A percentile compares a stretch with the other conserved stretches of the same genome.
Evolutionary conservation across 2,888 invertebrate species (phyloP).

Genomic region (Hermaeophaga mercurialis): DNA sequence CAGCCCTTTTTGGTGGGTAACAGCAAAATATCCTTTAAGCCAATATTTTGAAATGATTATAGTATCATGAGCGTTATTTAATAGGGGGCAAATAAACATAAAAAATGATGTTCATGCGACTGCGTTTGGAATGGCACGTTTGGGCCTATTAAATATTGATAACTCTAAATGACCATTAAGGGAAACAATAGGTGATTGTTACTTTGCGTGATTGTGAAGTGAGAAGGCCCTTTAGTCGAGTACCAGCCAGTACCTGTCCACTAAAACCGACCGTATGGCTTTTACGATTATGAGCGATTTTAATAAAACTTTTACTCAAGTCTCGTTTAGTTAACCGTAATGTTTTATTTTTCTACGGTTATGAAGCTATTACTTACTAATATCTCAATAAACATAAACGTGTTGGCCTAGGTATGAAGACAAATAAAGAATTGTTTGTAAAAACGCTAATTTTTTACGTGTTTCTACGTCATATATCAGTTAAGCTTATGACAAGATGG

Average conservation of each 20-base stretch:
- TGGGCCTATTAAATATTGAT: slow-evolving; percentile 42
- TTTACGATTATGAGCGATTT: slow-evolving; percentile 15
- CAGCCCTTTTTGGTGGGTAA: too few relatives aligned
- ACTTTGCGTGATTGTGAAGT: slow-evolving; percentile 47
- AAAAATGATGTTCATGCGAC: slow-evolving; percentile 24
- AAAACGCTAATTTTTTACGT: slow-evolving; percentile 18
- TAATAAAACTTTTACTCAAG: slow-evolving; percentile 2
- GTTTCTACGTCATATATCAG: slow-evolving; percentile 16
- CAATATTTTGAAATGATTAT: slow-evolving; percentile 21
- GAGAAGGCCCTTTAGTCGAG: slow-evolving; percentile 35
- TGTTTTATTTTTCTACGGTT: slow-evolving; percentile 27
- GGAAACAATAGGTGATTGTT: slow-evolving; percentile 51
- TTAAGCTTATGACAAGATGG: slow-evolving; percentile 7
- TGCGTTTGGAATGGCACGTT: slow-evolving; percentile 25
- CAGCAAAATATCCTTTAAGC: not conserved
- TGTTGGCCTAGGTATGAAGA: slow-evolving; percentile 15
- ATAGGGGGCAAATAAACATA: slow-evolving; percentile 27
- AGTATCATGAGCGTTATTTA: slow-evolving; percentile 25
- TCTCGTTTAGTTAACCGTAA: slow-evolving; percentile 26
- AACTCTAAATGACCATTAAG: slow-evolving; percentile 50
- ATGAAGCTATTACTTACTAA: slow-evolving; percentile 26
- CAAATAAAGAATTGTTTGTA: slow-evolving; percentile 21
- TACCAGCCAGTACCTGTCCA: slow-evolving; percentile 44
- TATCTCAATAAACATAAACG: slow-evolving; percentile 30
- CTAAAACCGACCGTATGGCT: slow-evolving; percentile 20